Evolutionary conservation across 2,113 vertebrate species (phyloP).

Genomic region (Poeciliopsis prolifica): DNA sequence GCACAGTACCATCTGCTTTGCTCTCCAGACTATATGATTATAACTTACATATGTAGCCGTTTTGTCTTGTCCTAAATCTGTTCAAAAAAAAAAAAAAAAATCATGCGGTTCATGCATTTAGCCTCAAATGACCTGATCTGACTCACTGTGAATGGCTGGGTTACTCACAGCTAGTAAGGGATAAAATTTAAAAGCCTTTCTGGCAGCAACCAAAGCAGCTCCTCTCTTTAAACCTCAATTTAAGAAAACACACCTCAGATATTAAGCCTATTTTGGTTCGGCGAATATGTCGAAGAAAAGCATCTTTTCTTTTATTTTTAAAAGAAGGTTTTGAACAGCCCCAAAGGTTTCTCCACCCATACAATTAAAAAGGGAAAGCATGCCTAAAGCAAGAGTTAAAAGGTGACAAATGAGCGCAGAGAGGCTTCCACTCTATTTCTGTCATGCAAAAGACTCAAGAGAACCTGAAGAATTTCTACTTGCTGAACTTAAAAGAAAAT

Average conservation of each 20-base stretch:
- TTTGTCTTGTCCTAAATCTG: too few relatives aligned
- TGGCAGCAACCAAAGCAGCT: not conserved
- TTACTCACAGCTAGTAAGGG: not conserved
- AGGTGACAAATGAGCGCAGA: too few relatives aligned
- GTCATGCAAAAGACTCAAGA: too few relatives aligned
- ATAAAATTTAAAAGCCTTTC: constrained; percentile 7
- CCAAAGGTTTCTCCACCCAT: not conserved
- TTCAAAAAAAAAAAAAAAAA: not conserved
- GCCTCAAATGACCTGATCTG: constrained; percentile 1
- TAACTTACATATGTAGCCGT: constrained; percentile 8
- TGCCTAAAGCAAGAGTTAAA: too few relatives aligned
- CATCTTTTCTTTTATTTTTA: not conserved
- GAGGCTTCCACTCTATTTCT: too few relatives aligned
- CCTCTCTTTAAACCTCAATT: constrained; percentile 28
- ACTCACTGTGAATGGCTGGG: not conserved
- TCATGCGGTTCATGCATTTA: not conserved
- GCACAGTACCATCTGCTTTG: constrained; percentile 43
- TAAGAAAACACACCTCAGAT: not conserved
- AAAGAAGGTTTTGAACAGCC: not conserved
- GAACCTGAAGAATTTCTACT: not conserved
- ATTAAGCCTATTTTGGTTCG: not conserved
- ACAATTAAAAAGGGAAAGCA: not conserved
- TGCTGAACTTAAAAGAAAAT: not conserved
- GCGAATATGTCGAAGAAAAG: not conserved
- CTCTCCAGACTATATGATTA: constrained; percentile 31